Conservation (phyloP, 2,888 invertebrate genomes). For the Itoplectis maculator region DNA sequence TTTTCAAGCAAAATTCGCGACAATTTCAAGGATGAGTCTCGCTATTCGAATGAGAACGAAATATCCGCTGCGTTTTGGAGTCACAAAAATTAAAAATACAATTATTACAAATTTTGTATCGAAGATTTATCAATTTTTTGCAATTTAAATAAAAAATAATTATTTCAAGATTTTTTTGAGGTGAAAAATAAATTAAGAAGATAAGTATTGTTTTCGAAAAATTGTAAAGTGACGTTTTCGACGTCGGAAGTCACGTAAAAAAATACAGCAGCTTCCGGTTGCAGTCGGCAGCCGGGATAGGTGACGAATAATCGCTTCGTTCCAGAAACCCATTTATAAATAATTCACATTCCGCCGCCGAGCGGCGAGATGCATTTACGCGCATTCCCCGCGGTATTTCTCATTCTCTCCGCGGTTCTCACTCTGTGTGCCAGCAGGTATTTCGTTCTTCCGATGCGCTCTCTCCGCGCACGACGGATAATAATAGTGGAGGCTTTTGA, state of each 20-base stretch:
- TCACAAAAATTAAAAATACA: no score
- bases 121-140: background rate
- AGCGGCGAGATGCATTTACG: conserved; percentile 7
- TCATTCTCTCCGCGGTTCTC: conserved; percentile 34
- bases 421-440: conserved; percentile 20
- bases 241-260: background rate
- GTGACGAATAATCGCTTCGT: conserved; percentile 12
- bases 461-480: conserved; percentile 55
- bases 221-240: background rate
- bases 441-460: conserved; percentile 36
- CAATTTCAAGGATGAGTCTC: conserved; percentile 3
- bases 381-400: conserved; percentile 34
- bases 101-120: background rate
- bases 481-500: conserved; percentile 38
- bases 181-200: no score
- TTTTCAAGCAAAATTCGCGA: background rate
- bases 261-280: conserved; percentile 9
- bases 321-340: conserved; percentile 56
- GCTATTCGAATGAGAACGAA: conserved; percentile 13
- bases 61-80: background rate
- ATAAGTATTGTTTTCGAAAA: no score
- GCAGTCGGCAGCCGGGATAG: background rate
- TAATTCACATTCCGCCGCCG: conserved; percentile 53
- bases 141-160: no score
- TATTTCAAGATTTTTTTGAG: no score